Percentiles rank a stretch among this genome's conserved stretches.
Conservation (phyloP, 1,140 invertebrate genomes). For the Tribolium castaneum region DNA sequence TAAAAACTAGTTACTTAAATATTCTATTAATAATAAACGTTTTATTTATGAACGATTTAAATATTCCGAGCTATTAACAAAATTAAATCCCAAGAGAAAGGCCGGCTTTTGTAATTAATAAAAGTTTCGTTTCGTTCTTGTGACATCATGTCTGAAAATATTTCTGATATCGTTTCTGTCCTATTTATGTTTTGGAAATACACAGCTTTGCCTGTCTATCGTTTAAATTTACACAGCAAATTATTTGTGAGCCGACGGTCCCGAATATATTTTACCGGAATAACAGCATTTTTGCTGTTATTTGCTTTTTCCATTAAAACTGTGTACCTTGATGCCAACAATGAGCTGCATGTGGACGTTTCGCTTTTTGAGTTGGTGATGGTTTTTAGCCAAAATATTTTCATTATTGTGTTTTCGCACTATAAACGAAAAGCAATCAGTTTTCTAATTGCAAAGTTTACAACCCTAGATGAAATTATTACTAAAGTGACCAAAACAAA, state of each 20-base stretch:
- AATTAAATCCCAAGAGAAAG: too few species aligned
- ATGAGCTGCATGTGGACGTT: neutral
- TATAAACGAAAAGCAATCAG: neutral
- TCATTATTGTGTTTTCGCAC: neutral
- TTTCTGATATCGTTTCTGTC: neutral
- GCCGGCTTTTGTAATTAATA: too few species aligned
- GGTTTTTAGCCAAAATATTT: neutral
- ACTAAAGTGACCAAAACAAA: neutral
- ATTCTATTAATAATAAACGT: too few species aligned
- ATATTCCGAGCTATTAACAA: too few species aligned
- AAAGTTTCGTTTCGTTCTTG: too few species aligned
- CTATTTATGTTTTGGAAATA: conserved; percentile 12
- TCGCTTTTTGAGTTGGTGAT: neutral
- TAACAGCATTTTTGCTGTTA: neutral
- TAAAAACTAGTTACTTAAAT: neutral
- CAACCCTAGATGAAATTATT: neutral
- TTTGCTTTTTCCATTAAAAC: neutral
- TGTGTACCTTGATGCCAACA: neutral
- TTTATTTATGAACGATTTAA: too few species aligned
- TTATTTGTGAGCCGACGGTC: neutral
- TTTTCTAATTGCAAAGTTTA: neutral
- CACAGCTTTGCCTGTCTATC: neutral
- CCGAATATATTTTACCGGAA: neutral
- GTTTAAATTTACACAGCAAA: neutral
- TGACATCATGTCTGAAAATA: too few species aligned